These are phyloP conservation scores for Dinoponera quadriceps DNA, from an alignment of 1,140 invertebrate genomes.

Conservation along the genomic window DNA sequence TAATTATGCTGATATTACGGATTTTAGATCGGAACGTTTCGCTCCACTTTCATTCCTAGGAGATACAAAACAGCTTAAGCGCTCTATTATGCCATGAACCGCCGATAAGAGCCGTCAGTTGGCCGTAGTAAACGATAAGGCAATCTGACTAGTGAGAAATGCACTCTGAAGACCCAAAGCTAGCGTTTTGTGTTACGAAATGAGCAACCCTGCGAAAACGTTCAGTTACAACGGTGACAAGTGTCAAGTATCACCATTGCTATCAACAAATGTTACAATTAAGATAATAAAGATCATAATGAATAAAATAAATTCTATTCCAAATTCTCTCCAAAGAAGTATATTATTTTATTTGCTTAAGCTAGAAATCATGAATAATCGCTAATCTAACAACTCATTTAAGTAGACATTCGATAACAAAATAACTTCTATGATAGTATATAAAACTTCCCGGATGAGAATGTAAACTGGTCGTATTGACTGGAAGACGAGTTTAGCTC, in stretches of 20 bases:
- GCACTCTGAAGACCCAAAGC: not conserved
- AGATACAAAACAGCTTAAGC: too few species aligned
- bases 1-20: too few species aligned
- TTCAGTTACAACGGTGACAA: not conserved
- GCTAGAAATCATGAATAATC: constrained; percentile 10
- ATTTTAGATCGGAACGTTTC: too few species aligned
- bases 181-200: not conserved
- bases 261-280: not conserved
- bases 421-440: constrained; percentile 5
- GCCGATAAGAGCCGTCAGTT: not conserved
- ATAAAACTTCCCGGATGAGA: constrained; percentile 1
- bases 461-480: not conserved
- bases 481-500: not conserved
- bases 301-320: not conserved
- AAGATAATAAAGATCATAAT: not conserved
- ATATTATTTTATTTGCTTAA: not conserved
- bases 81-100: not conserved
- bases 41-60: too few species aligned
- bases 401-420: not conserved
- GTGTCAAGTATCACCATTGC: not conserved
- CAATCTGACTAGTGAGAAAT: constrained; percentile 11
- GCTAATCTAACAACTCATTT: not conserved
- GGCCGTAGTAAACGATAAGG: too few species aligned
- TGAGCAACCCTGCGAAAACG: not conserved
- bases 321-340: not conserved